Conservation (phyloP, 1,140 invertebrate genomes). For the Drosophila asahinai region DNA sequence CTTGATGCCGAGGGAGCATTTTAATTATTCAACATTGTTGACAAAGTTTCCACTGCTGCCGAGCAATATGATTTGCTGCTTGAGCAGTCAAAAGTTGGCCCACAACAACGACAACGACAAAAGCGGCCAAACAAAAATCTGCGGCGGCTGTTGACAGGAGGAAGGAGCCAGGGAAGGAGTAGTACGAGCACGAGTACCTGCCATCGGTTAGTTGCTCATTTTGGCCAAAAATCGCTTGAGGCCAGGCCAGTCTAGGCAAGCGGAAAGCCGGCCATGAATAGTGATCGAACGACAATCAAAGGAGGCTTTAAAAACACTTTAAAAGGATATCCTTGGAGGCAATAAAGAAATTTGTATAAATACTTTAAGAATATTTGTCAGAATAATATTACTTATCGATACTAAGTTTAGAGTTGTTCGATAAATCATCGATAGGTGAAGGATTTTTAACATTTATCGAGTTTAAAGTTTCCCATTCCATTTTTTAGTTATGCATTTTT, state of each 20-base stretch:
- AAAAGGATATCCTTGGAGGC: background rate
- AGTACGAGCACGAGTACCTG: slow-evolving; percentile 1
- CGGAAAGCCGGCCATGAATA: slow-evolving; percentile 1
- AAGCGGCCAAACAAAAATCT: slow-evolving; percentile 32
- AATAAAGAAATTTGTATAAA: background rate
- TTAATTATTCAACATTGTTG: slow-evolving; percentile 85
- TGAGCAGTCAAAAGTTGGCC: slow-evolving; percentile 74
- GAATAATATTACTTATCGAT: no score
- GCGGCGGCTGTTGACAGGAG: slow-evolving; percentile 10
- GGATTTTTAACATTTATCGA: background rate
- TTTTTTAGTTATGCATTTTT: background rate
- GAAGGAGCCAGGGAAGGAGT: background rate
- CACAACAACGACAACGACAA: slow-evolving; percentile 33
- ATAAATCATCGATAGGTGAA: background rate
- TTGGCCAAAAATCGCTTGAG: slow-evolving; percentile 16
- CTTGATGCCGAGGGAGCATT: slow-evolving; percentile 79
- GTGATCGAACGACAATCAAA: slow-evolving; percentile 21
- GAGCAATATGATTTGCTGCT: slow-evolving; percentile 80
- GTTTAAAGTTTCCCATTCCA: background rate
- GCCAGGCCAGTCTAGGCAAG: background rate
- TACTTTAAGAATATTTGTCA: background rate
- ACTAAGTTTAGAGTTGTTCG: no score
- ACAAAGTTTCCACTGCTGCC: slow-evolving; percentile 74
- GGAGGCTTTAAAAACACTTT: background rate
- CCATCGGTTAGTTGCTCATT: slow-evolving; percentile 37